A percentile compares a stretch with the other conserved stretches of the same genome.
Evolutionary conservation across 2,113 vertebrate genomes (phyloP).

Genomic region (Thalassoma bifasciatum): DNA sequence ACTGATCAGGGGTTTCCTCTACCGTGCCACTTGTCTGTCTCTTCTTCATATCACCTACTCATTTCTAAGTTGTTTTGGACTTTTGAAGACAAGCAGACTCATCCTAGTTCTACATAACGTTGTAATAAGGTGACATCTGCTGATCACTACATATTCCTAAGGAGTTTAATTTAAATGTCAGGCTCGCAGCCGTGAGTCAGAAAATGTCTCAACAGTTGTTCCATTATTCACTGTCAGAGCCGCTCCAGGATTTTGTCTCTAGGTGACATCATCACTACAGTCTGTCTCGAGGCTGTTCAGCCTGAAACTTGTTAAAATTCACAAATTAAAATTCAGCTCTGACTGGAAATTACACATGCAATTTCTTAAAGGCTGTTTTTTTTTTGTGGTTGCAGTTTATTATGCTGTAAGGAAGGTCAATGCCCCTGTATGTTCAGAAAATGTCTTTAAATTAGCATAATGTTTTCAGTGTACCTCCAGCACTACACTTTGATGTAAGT

Average conservation of each 20-base stretch:
- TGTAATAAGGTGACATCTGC: constrained; percentile 11
- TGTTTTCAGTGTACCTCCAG: background rate
- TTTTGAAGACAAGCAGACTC: background rate
- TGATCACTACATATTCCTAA: constrained; percentile 10
- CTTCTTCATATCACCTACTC: background rate
- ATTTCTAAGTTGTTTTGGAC: background rate
- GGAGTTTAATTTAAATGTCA: constrained; percentile 14
- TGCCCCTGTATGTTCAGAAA: constrained; percentile 15
- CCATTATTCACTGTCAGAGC: constrained; percentile 42
- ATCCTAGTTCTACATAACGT: background rate
- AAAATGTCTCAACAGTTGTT: constrained; percentile 22
- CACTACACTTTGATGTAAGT: background rate
- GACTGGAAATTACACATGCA: background rate
- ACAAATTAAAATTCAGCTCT: background rate
- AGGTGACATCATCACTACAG: constrained; percentile 14
- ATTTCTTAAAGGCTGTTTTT: background rate
- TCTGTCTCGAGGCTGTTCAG: constrained; percentile 4
- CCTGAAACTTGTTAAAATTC: background rate
- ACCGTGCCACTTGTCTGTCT: background rate
- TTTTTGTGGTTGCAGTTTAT: background rate
- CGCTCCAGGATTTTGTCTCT: constrained; percentile 12
- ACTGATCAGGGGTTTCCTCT: background rate
- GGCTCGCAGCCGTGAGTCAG: constrained; percentile 25
- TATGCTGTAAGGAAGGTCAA: constrained; percentile 7
- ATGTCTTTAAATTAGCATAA: constrained; percentile 15